A percentile compares a stretch with the other conserved stretches of the same genome.
phyloP scores from a whole-genome alignment of 2,797 vertebrate genomes.

The Periparus ater region DNA sequence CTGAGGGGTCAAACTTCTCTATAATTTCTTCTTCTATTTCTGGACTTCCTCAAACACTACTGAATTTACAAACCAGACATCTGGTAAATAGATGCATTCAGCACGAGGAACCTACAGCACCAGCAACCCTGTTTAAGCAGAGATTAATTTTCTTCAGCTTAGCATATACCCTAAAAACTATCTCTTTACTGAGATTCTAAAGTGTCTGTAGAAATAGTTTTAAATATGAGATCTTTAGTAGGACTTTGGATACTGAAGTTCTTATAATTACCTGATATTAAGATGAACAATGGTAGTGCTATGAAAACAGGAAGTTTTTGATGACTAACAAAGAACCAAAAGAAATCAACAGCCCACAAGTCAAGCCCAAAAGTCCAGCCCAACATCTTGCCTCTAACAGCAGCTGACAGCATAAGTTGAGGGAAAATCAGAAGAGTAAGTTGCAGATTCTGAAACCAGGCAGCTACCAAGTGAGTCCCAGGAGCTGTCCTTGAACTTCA shows the following conservation, averaged over 20 bases:
- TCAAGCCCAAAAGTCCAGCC: not conserved
- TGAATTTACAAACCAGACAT: not conserved
- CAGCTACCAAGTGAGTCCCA: not conserved
- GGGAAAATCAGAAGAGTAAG: not conserved
- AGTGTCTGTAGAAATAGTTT: not conserved
- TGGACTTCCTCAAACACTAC: not conserved
- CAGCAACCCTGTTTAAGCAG: not conserved
- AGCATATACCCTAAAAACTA: not conserved
- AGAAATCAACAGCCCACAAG: not conserved
- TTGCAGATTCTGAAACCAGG: not conserved
- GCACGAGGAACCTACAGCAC: not conserved
- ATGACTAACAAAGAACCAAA: not conserved
- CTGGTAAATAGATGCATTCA: not conserved
- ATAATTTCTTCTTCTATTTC: conserved; percentile 6
- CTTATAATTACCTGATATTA: not conserved
- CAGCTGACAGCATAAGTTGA: not conserved
- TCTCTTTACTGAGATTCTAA: not conserved
- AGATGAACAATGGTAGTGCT: not conserved
- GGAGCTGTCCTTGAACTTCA: not conserved
- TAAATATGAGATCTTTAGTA: not conserved
- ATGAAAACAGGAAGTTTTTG: not conserved
- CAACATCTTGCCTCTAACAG: not conserved
- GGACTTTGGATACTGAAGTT: not conserved
- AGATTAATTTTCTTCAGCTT: not conserved
- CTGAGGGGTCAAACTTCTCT: not conserved